Evolutionary conservation across 1,140 invertebrate species (phyloP).

Genomic region (Platyscapa corneri): DNA sequence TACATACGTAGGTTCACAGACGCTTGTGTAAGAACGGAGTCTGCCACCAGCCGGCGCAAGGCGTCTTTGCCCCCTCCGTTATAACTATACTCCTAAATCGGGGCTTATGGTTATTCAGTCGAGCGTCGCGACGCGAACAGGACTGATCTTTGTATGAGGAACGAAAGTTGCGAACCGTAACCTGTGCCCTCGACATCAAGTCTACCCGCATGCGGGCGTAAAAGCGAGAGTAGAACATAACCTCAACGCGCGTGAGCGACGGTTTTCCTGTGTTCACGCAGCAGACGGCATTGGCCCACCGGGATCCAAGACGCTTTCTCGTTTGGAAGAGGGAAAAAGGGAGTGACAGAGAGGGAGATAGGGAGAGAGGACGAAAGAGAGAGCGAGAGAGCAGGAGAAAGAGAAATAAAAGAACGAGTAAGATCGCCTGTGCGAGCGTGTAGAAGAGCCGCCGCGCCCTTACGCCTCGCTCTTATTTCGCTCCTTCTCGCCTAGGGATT

Average conservation of each 20-base stretch:
- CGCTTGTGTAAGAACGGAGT: background rate
- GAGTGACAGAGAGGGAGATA: too few relatives aligned
- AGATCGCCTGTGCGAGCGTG: too few relatives aligned
- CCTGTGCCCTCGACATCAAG: too few relatives aligned
- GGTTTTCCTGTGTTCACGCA: too few relatives aligned
- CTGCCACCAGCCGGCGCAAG: background rate
- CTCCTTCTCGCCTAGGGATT: too few relatives aligned
- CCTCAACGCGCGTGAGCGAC: background rate
- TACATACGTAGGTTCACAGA: too few relatives aligned
- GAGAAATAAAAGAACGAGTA: background rate
- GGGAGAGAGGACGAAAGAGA: background rate
- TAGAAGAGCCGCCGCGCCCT: background rate
- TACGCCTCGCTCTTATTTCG: background rate
- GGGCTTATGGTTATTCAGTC: background rate
- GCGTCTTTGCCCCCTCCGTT: background rate
- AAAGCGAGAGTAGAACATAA: background rate
- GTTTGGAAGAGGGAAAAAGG: too few relatives aligned
- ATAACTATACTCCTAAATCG: background rate
- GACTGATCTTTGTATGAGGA: too few relatives aligned
- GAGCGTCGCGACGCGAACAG: background rate
- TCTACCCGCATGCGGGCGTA: too few relatives aligned
- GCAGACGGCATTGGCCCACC: too few relatives aligned
- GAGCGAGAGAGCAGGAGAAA: background rate
- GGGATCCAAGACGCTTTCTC: too few relatives aligned
- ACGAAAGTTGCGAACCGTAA: too few relatives aligned